Base-by-base conservation (phyloP, 2,888 invertebrate species). In the Platycnemis pennipes region DNA sequence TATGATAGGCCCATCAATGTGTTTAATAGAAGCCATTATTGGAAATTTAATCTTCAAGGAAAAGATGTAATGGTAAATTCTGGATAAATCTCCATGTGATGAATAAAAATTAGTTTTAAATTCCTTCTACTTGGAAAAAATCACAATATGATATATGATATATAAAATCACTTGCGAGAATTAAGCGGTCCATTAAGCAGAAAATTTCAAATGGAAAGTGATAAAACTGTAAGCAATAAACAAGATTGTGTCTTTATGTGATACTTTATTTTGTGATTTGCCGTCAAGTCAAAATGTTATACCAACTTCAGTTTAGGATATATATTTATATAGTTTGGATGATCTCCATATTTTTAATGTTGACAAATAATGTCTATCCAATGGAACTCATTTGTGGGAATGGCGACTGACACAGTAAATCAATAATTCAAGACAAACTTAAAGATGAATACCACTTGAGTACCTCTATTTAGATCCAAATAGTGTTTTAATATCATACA, bases 391-490 rank as follows among this genome's bases (percentile, higher is more conserved):
- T 77, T 37, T 2, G 37, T 37, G 77, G 37, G 77, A 77, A 77
- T 77, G 31, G 77, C 37, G 26, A 77, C 77, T 77, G 37, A 77
- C 37, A 77, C 77, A 77, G 77, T 37, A 77, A 77, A 77, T 77
- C 77, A 77, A 37, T 77, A 37, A 77, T 77, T 77, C 37, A 26
- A 77, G 26, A 77, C 77, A 77, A 77, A 77, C 77, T 77, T 13
- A 77, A 77, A 37, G 77, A 37, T 16, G 77, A 77, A 77, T 77
- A 77, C 56, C 91, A 91, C 63, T 91, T 63, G 63, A 42, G 63
- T 91, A 91, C 91, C 63, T 91, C 91, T 91, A 91, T 44, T 91
- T 91, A 63, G 91, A 91, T 91, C 44, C 91, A 91, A 91, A 91
- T 63, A 91, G 63, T 91, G 44, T 91, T 91, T 63, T 63, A 56